Evolutionary conservation across 2,888 invertebrate genomes (phyloP), one percentile per base, ranked within the genome.

Genomic region (Thera obeliscata): DNA sequence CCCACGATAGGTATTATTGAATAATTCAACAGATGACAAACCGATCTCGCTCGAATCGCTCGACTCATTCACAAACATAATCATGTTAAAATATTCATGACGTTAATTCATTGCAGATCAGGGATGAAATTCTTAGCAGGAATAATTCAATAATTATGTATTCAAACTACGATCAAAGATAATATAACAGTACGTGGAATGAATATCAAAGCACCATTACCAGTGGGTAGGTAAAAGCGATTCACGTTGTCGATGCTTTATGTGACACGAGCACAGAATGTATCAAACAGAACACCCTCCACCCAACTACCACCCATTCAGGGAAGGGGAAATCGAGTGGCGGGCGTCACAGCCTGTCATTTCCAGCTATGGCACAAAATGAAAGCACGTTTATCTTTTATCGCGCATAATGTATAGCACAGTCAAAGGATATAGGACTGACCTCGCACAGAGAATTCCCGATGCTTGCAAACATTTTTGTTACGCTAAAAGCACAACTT

Each of bases 371-470:
- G 73, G 74, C 73, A 74, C 81, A 76, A 81, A 85, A 87, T 84
- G 84, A 83, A 87, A 85, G 82, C 83, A 83, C 82, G 83, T 85
- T 86, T 85, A 85, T 85, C 83, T 80, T 85, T 82, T 84, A 87
- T 86, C 82, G 76, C 75, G 74, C 80, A 81, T 81, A 82, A 41
- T 2, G 41, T 41, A 41, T 41, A 41, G 43, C 85, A 81, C 78
- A 81, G 74, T 79, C 80, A 83, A 83, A 83, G 78, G 79, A 82
- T 78, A 80, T 8, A 76, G 74, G 67, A 75, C 70, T 71, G 74
- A 70, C 75, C 75, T 72, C 72, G 74, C 71, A 83, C 75, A 79
- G 76, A 70, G 69, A 70, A 76, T 72, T 75, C 71, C 69, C 50
- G 68, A 75, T 76, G 57, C 7, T 8, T 12, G 36, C 33, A 52